Conservation (phyloP, 2,888 invertebrate species). For the Nephrocerus scutellatus region DNA sequence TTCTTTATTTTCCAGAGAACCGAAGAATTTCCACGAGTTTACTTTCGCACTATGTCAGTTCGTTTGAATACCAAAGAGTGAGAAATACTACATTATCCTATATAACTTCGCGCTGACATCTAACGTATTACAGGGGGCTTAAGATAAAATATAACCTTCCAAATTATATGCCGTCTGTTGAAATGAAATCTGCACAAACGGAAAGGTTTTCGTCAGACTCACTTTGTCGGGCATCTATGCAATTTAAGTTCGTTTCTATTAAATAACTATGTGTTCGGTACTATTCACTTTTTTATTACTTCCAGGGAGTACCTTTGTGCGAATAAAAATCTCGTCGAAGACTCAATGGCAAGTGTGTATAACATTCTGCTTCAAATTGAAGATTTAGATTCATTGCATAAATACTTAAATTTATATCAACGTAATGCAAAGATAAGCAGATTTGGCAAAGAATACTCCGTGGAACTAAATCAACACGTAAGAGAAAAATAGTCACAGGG, state of each 20-base stretch:
- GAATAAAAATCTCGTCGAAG: not conserved
- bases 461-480: too few species aligned
- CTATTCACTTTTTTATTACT: constrained; percentile 5
- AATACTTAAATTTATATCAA: constrained; percentile 28
- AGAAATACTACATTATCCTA: too few species aligned
- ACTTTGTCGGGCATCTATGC: constrained; percentile 2
- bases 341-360: constrained; percentile 12
- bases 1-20: constrained; percentile 22
- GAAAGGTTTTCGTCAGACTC: constrained; percentile 15
- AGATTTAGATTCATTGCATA: constrained; percentile 32
- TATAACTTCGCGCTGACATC: too few species aligned
- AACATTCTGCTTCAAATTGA: constrained; percentile 35
- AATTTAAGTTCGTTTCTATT: too few species aligned
- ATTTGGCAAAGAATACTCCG: constrained; percentile 27
- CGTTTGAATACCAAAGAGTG: constrained; percentile 25
- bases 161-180: too few species aligned
- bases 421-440: constrained; percentile 29
- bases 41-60: constrained; percentile 30
- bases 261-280: not conserved
- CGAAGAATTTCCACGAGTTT: constrained; percentile 30
- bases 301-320: constrained; percentile 24
- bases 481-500: too few species aligned
- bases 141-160: too few species aligned
- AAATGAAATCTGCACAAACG: constrained; percentile 17
- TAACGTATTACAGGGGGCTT: too few species aligned